Conservation (phyloP, 2,888 invertebrate genomes). For the Calliopum simillimum region DNA sequence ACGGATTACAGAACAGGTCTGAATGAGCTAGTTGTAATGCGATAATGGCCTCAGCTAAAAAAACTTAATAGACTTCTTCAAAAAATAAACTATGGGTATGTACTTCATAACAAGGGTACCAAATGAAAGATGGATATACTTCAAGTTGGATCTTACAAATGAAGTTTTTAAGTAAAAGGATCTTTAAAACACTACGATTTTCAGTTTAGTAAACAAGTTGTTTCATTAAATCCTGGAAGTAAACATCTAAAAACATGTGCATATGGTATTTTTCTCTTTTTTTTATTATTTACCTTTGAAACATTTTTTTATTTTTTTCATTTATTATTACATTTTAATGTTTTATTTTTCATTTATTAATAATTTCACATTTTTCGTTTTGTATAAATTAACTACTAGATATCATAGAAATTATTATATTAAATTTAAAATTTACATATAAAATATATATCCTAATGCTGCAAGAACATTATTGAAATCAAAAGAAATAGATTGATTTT, state of each 20-base stretch:
- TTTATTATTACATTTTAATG: slow-evolving; percentile 40
- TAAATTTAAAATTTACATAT: slow-evolving; percentile 34
- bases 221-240: no score
- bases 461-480: neutral
- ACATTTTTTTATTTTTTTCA: slow-evolving; percentile 29
- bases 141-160: no score
- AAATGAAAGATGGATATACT: no score
- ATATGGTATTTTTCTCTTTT: slow-evolving; percentile 17
- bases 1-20: no score
- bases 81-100: no score
- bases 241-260: neutral
- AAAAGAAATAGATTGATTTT: slow-evolving; percentile 9
- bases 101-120: no score
- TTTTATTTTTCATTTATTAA: slow-evolving; percentile 41
- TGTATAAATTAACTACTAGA: slow-evolving; percentile 48
- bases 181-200: no score
- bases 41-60: no score
- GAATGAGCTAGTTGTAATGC: no score
- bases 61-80: no score
- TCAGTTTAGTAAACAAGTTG: no score
- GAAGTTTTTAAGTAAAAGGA: no score
- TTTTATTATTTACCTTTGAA: slow-evolving; percentile 31
- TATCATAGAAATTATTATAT: slow-evolving; percentile 45
- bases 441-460: neutral
- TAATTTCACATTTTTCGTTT: slow-evolving; percentile 45